Conservation (phyloP, 2,113 vertebrate genomes). For the Polyodon spathula region DNA sequence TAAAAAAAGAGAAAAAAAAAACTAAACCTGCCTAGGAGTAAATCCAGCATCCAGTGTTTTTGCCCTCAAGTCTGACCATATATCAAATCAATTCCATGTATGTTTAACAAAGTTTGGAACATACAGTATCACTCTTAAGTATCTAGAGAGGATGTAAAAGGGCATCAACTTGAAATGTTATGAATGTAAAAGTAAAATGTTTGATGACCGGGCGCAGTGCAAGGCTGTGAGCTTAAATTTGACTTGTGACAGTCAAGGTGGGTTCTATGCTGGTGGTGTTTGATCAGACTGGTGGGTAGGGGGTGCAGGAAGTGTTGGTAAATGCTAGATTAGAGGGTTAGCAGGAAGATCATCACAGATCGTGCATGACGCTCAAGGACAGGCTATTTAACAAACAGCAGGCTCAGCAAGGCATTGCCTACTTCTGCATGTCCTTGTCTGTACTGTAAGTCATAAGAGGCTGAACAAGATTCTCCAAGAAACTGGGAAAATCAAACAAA, state of each 20-base stretch:
- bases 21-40: too few relatives aligned
- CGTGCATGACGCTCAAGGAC: constrained; percentile 37
- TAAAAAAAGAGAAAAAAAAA: too few relatives aligned
- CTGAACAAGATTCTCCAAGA: neutral
- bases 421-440: constrained; percentile 30
- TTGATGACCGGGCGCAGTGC: too few relatives aligned
- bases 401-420: constrained; percentile 37
- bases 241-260: constrained; percentile 16
- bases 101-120: constrained; percentile 17
- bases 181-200: too few relatives aligned
- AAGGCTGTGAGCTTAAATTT: neutral
- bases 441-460: neutral
- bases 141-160: constrained; percentile 15
- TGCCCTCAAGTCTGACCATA: constrained; percentile 21
- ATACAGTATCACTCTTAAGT: constrained; percentile 7
- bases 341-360: neutral
- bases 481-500: neutral
- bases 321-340: neutral
- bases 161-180: constrained; percentile 15
- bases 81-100: constrained; percentile 30
- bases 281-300: too few relatives aligned
- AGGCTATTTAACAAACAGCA: constrained; percentile 38
- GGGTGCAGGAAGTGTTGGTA: constrained; percentile 2
- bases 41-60: constrained; percentile 17
- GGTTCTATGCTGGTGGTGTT: constrained; percentile 3